Conservation (phyloP, 2,888 invertebrate species). For the Chaitophorus viminalis region DNA sequence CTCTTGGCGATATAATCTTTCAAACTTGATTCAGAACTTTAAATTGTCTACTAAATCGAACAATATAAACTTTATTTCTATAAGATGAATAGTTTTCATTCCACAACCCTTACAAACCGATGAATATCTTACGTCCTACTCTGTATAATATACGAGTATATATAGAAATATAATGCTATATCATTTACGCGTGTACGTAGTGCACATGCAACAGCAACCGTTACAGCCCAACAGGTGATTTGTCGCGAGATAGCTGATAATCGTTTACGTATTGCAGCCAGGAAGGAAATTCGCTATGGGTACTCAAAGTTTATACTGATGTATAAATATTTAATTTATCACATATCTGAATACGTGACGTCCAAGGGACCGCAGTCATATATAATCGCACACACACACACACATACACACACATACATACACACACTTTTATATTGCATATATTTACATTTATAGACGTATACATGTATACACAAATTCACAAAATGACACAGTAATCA, state of each 20-base stretch:
- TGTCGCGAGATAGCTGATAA: neutral
- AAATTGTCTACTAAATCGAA: too few relatives aligned
- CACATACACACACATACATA: neutral
- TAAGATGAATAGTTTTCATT: too few relatives aligned
- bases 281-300: neutral
- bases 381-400: too few relatives aligned
- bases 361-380: too few relatives aligned
- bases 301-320: neutral
- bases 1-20: too few relatives aligned
- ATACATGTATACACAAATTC: neutral
- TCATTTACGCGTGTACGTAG: neutral
- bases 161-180: neutral
- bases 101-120: too few relatives aligned
- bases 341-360: too few relatives aligned
- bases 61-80: too few relatives aligned
- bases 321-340: too few relatives aligned
- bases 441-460: neutral
- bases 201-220: neutral
- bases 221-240: conserved; percentile 3
- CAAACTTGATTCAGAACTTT: too few relatives aligned
- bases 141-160: too few relatives aligned
- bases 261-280: neutral
- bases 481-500: neutral
- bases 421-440: neutral
- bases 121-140: too few relatives aligned